Conservation (phyloP, 1,140 invertebrate genomes). For the Macrocentrus cingulum region DNA sequence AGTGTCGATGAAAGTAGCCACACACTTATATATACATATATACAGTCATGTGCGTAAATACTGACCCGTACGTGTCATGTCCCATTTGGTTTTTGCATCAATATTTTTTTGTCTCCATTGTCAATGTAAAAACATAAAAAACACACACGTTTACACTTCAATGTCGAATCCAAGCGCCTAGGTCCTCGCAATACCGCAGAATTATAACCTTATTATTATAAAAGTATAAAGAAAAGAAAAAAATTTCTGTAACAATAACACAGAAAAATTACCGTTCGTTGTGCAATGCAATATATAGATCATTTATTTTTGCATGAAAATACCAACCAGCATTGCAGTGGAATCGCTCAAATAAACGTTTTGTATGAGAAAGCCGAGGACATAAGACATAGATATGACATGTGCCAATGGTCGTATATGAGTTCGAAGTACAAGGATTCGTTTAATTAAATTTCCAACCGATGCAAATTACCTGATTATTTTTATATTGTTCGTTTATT, state of each 20-base stretch:
- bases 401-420: conserved; percentile 29
- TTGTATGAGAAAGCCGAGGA: conserved; percentile 22
- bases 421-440: conserved; percentile 52
- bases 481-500: no score
- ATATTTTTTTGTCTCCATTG: no score
- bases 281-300: conserved; percentile 5
- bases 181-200: no score
- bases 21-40: no score
- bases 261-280: background rate
- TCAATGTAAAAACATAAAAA: no score
- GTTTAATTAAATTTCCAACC: conserved; percentile 41
- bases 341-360: conserved; percentile 18
- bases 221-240: conserved; percentile 24
- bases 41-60: conserved; percentile 1
- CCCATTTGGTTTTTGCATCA: background rate
- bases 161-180: no score
- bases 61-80: conserved; percentile 10
- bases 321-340: background rate
- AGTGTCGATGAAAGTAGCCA: conserved; percentile 23
- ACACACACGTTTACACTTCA: no score
- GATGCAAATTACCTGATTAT: background rate
- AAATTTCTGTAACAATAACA: conserved; percentile 27
- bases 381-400: conserved; percentile 7
- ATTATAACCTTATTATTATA: conserved; percentile 6
- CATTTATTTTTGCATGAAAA: background rate